A percentile compares a stretch with the other conserved stretches of the same genome.
phyloP scores from a whole-genome alignment of 2,113 vertebrate species.

The Ophthalmolycus amberensis region DNA sequence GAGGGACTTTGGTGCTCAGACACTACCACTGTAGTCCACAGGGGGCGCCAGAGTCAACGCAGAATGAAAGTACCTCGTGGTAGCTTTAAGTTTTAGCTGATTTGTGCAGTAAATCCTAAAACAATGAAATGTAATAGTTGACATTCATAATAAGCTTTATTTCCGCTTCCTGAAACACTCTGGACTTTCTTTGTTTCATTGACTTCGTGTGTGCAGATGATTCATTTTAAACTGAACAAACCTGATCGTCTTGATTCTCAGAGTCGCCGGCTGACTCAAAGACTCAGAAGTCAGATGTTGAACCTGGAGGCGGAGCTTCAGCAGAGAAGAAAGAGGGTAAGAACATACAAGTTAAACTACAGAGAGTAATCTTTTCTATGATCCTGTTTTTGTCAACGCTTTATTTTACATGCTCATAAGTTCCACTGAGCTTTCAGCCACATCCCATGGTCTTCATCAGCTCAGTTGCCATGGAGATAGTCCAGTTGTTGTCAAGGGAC shows the following conservation, averaged over 20 bases:
- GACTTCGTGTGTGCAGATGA: neutral
- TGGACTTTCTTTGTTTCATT: neutral
- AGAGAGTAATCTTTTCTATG: neutral
- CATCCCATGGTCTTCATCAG: no score
- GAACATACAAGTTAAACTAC: neutral
- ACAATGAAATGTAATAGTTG: neutral
- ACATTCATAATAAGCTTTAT: neutral
- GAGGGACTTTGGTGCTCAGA: no score
- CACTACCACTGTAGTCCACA: no score
- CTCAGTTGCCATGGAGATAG: no score
- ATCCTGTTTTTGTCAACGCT: no score
- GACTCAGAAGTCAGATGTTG: neutral
- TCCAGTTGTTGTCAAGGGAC: no score
- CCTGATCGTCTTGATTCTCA: neutral
- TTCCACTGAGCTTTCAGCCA: neutral
- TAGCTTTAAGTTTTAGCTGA: no score
- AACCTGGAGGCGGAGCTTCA: constrained; percentile 12
- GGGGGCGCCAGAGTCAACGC: no score
- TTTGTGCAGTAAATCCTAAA: neutral
- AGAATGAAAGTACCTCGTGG: no score
- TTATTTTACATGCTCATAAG: neutral
- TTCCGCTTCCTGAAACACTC: neutral
- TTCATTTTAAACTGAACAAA: neutral
- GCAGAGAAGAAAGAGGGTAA: constrained; percentile 7
- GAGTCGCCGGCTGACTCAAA: neutral